Evolutionary conservation across 2,888 invertebrate species (phyloP), one percentile per base, ranked within the genome.

Genomic region (Drosophila peninsularis): DNA sequence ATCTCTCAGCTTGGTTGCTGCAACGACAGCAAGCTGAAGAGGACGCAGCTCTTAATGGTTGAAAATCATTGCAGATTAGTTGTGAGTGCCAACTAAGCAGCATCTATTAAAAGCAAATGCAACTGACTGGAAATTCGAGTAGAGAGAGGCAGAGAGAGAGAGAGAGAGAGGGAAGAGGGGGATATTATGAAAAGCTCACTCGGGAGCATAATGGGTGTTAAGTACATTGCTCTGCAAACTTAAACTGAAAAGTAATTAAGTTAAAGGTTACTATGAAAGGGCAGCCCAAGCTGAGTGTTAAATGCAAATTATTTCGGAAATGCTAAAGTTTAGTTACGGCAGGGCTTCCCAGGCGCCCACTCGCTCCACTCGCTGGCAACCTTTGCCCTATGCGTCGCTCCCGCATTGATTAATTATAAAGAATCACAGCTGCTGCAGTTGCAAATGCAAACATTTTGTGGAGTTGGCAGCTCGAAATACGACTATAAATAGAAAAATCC

Each of bases 361-460:
- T 10, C 45, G 21, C 21, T 30, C 30, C 45, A 11, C 21, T 37
- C 13, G 11, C 27, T 24, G 14, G 14, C 21, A 14, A 17, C 39
- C 53, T 42, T 11, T 24, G 17, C 17, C 61, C 19, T 62, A 13
- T 60, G 32, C 24, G 36, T 17, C 34, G 41, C n/a, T 21, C 17
- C 9, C 19, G 7, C 21, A 34, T 21, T 63, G 52, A 81, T 84
- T 84, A 78, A 78, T 75, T 62, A 81, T 69, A 44, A 50, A 61
- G 45, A 75, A 75, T 81, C 79, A 63, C 79, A 78, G 75, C 79
- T 78, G 85, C 21, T 55, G 56, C 62, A 74, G 60, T 65, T 66
- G 65, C 57, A 65, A 47, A 67, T 63, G 78, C 53, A 21, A 78
- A 66, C 57, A 71, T 49, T 65, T 62, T 42, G 69, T 45, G 34